A percentile compares a stretch with the other conserved stretches of the same genome.
Conservation (phyloP, 2,797 vertebrate genomes). For the Sebastes steindachneri region DNA sequence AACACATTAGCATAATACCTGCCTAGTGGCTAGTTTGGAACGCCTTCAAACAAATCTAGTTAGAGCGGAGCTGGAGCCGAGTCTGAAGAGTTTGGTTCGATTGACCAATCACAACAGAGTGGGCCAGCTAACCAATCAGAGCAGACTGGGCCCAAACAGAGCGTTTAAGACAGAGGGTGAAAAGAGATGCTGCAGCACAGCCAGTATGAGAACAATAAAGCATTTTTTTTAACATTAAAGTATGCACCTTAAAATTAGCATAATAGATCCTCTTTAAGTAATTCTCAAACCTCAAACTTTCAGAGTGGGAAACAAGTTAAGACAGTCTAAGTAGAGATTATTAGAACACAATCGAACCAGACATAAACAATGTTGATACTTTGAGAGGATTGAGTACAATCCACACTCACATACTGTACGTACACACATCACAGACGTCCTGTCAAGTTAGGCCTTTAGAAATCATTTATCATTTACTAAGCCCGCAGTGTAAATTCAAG, state of each 20-base stretch:
- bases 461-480: slow-evolving; percentile 29
- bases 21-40: too few species aligned
- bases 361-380: background rate
- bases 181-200: too few species aligned
- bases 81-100: rapidly evolving
- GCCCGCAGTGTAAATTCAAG: background rate
- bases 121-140: too few species aligned
- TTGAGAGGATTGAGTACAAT: background rate
- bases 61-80: too few species aligned
- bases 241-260: too few species aligned
- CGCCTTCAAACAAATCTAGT: too few species aligned
- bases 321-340: background rate
- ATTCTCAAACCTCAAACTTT: background rate
- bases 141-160: too few species aligned
- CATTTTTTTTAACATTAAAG: too few species aligned
- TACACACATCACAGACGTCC: background rate
- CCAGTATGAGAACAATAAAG: too few species aligned
- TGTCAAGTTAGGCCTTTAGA: slow-evolving; percentile 4
- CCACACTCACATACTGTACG: background rate
- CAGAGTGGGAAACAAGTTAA: background rate
- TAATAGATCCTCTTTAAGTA: background rate
- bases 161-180: too few species aligned
- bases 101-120: too few species aligned
- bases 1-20: too few species aligned
- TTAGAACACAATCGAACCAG: background rate